phyloP scores from a whole-genome alignment of 2,113 vertebrate species.

The Ascaphus truei region DNA sequence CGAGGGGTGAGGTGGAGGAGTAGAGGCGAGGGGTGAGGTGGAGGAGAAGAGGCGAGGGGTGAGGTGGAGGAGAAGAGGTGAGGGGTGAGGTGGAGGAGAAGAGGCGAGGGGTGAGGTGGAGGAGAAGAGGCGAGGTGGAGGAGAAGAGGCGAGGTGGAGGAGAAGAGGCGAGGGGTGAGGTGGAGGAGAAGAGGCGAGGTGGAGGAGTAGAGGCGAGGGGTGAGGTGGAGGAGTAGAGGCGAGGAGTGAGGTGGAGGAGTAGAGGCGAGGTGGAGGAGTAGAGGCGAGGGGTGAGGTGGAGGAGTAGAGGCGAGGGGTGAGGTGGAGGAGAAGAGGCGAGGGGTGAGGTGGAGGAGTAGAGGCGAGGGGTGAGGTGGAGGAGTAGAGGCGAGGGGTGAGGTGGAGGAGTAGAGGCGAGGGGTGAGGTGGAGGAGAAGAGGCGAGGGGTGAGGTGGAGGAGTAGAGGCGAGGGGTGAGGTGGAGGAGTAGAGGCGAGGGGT shows the following conservation, averaged over 20 bases:
- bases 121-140: neutral
- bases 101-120: too few species aligned
- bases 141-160: neutral
- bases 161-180: neutral
- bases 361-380: too few species aligned
- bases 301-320: neutral
- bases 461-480: too few species aligned
- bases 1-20: too few species aligned
- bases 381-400: too few species aligned
- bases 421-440: neutral
- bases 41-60: neutral
- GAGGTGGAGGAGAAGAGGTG: too few species aligned
- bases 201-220: neutral
- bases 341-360: neutral
- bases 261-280: too few species aligned
- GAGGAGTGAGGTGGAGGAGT: neutral
- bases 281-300: too few species aligned
- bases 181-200: too few species aligned
- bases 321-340: neutral
- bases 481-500: too few species aligned
- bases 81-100: too few species aligned
- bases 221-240: neutral
- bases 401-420: neutral
- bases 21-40: neutral
- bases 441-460: neutral